Evolutionary conservation across 2,797 vertebrate genomes (phyloP).

Genomic region (Phoeniculus purpureus): DNA sequence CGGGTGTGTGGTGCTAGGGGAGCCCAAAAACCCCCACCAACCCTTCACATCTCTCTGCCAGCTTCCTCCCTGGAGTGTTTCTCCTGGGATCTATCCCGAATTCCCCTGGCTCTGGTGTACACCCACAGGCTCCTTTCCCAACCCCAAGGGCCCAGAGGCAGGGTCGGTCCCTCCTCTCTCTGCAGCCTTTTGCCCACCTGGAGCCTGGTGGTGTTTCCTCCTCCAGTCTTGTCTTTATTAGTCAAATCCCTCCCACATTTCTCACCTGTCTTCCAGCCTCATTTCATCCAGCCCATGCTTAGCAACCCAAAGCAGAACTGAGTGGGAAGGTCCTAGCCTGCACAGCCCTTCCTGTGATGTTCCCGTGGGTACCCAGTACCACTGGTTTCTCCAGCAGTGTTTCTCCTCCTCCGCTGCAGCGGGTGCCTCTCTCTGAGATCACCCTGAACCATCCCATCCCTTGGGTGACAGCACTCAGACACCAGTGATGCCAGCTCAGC

Average conservation of each 20-base stretch:
- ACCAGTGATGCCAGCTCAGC: not conserved
- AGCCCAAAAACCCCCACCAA: accelerated
- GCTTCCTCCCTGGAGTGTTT: not conserved
- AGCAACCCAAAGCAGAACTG: accelerated
- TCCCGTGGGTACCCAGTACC: accelerated
- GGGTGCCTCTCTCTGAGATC: not conserved
- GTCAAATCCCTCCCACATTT: not conserved
- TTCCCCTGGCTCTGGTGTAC: not conserved
- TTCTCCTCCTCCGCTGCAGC: not conserved
- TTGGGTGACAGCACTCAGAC: accelerated
- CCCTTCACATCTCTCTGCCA: not conserved
- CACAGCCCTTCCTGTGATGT: not conserved
- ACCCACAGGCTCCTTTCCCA: not conserved
- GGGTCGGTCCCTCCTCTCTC: not conserved
- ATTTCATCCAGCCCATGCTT: not conserved
- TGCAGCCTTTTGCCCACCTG: not conserved
- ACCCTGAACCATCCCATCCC: not conserved
- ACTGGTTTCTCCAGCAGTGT: accelerated
- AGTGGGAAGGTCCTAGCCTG: not conserved
- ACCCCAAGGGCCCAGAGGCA: accelerated
- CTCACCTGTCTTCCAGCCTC: not conserved
- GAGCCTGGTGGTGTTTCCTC: not conserved
- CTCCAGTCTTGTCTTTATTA: not conserved
- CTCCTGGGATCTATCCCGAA: not conserved
- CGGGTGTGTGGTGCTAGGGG: accelerated